phyloP scores from a whole-genome alignment of 2,888 invertebrate genomes.

The Tryphoninae sp. region DNA sequence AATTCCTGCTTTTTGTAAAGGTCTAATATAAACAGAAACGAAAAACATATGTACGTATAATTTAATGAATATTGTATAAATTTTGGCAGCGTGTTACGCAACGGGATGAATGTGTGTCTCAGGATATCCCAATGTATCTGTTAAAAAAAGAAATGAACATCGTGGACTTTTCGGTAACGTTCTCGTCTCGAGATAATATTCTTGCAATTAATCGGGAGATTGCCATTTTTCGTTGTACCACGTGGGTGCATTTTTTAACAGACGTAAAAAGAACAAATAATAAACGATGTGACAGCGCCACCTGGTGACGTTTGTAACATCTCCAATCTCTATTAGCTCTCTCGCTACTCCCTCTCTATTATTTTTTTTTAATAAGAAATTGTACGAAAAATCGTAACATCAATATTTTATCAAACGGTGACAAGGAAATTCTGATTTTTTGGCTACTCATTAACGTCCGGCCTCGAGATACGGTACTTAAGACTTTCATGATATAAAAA shows the following conservation, averaged over 20 bases:
- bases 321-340: conserved; percentile 44
- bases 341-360: conserved; percentile 3
- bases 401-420: conserved; percentile 37
- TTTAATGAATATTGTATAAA: conserved; percentile 39
- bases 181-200: conserved; percentile 4
- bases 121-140: conserved; percentile 41
- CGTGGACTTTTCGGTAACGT: conserved; percentile 10
- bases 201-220: conserved; percentile 17
- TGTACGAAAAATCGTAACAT: conserved; percentile 8
- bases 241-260: conserved; percentile 32
- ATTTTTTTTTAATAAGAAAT: conserved; percentile 24
- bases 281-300: background rate
- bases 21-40: conserved; percentile 41
- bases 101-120: conserved; percentile 20
- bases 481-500: background rate
- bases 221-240: conserved; percentile 40
- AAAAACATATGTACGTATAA: conserved; percentile 37
- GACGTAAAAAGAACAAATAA: conserved; percentile 23
- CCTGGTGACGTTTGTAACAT: conserved; percentile 1
- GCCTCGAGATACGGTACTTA: conserved; percentile 45
- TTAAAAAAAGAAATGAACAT: conserved; percentile 11
- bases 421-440: conserved; percentile 12
- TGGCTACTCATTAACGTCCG: conserved; percentile 10
- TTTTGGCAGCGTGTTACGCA: conserved; percentile 21
- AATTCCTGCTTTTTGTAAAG: conserved; percentile 53